Evolutionary conservation across 2,888 invertebrate species (phyloP).

Genomic region (Lithophane ornitopus): DNA sequence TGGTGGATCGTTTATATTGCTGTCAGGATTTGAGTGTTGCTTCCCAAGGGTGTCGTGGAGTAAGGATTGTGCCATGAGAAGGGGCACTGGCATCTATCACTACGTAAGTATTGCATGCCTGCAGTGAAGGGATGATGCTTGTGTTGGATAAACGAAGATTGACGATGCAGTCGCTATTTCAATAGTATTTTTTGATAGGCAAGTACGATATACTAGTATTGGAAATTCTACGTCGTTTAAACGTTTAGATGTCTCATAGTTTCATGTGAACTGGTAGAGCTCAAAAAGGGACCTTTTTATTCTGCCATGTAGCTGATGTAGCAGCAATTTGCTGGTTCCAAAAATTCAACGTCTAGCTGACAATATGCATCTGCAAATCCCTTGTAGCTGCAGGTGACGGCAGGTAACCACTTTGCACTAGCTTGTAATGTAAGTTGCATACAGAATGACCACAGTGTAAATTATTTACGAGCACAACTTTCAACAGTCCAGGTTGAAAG

Average conservation of each 20-base stretch:
- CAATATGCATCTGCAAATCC: background rate
- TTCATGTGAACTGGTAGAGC: background rate
- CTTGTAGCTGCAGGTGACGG: background rate
- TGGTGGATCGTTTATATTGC: conserved; percentile 28
- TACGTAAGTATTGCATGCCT: background rate
- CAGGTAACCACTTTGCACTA: background rate
- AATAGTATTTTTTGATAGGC: background rate
- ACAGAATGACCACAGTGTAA: background rate
- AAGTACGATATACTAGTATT: background rate
- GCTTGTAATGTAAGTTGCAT: background rate
- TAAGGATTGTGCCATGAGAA: background rate
- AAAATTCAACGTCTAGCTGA: background rate
- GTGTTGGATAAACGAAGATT: background rate
- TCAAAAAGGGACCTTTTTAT: background rate
- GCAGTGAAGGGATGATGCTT: background rate
- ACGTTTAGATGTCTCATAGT: background rate
- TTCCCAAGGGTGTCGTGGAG: conserved; percentile 38
- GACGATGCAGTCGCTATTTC: background rate
- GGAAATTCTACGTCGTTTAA: background rate
- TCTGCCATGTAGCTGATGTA: no score
- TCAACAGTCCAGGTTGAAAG: no score
- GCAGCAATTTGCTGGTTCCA: background rate
- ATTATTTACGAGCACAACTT: background rate
- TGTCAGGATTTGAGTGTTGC: conserved; percentile 13
- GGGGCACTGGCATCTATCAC: conserved; percentile 17